Base-by-base conservation (phyloP, 2,113 vertebrate genomes). In the Zonotrichia leucophrys region DNA sequence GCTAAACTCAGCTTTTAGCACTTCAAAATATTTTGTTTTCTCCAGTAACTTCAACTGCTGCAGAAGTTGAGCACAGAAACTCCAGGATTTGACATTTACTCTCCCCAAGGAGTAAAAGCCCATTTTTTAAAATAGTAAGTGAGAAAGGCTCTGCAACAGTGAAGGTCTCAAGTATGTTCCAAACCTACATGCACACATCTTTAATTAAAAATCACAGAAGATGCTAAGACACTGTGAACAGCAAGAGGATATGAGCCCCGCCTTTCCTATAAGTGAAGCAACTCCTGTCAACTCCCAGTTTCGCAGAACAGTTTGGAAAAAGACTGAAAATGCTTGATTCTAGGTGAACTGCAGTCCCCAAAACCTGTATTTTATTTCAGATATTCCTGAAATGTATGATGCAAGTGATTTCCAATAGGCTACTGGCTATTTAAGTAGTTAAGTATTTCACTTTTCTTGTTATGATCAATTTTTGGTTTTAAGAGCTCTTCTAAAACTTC, bases 141-240 rank as follows among this genome's bases (percentile, higher is more conserved):
- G 35, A 44, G 35, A 88, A 68, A 41, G 55, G 28, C 41, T 63
- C 37, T 33, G 37, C 1, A 6, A 56, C 13, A 85, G 10, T 7
- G 27, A 87, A 86, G 49, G 87, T 66, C 49, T 94, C 97, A 97
- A 97, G 80, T 95, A 93, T 83, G 31, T 97, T 97, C 95, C 97
- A 97, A 97, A 97, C 69, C 89, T 56, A 64, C 9, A 21, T 24
- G 41, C 20, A 62, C 15, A 74, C 3, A 25, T 37, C 44, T 64
- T 52, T 46, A 86, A 91, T 44, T 67, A 60, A 81, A 90, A 62
- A 28, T n/a, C 35, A 73, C 11, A 93, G 30, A 91, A 91, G 70
- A 80, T 10, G 2, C 59, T 86, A 28, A 41, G 47, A 41, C 20
- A 27, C 9, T 41, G 42, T 41, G 25, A 88, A 74, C 33, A 47